These are phyloP conservation scores for Drosophila sproati DNA, from an alignment of 1,140 invertebrate species.

Conservation along the genomic window DNA sequence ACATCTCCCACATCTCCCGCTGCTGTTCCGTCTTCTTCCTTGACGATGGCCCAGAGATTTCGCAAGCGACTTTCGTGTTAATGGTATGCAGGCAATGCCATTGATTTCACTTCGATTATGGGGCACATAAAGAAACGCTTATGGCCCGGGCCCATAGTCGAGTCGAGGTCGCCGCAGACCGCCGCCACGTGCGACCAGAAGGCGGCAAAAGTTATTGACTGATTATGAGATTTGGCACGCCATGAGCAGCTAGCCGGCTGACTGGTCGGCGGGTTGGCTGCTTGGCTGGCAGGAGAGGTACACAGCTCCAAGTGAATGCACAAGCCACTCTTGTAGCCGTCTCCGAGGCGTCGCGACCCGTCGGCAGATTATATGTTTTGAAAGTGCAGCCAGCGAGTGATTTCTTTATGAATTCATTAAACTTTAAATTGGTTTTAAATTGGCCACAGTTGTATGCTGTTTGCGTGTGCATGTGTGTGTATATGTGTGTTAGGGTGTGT, in stretches of 20 bases:
- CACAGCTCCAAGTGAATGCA: slow-evolving; percentile 24
- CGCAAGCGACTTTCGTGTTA: slow-evolving; percentile 78
- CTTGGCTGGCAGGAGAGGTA: slow-evolving; percentile 5
- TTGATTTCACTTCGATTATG: slow-evolving; percentile 82
- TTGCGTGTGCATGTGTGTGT: slow-evolving; percentile 2
- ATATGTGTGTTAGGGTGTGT: slow-evolving; percentile 14
- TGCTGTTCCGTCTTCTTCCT: slow-evolving; percentile 24
- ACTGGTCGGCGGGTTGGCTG: no score
- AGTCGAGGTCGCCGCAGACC: slow-evolving; percentile 25
- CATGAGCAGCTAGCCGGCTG: slow-evolving; percentile 37
- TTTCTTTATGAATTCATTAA: slow-evolving; percentile 83
- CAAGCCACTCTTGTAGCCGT: slow-evolving; percentile 15
- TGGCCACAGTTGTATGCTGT: slow-evolving; percentile 54
- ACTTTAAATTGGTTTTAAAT: slow-evolving; percentile 83
- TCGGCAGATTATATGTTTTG: slow-evolving; percentile 83
- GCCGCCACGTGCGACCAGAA: slow-evolving; percentile 70
- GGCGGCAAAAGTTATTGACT: slow-evolving; percentile 83
- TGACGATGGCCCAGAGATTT: slow-evolving; percentile 70
- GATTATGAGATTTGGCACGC: slow-evolving; percentile 83
- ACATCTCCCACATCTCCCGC: background rate
- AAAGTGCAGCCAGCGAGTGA: slow-evolving; percentile 77
- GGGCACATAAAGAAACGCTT: slow-evolving; percentile 77
- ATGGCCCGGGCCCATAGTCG: slow-evolving; percentile 50
- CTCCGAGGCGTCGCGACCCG: slow-evolving; percentile 56
- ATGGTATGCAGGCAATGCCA: slow-evolving; percentile 81